A percentile compares a stretch with the other conserved stretches of the same genome.
Evolutionary conservation across 2,113 vertebrate species (phyloP).

Genomic region (Perca fluviatilis): DNA sequence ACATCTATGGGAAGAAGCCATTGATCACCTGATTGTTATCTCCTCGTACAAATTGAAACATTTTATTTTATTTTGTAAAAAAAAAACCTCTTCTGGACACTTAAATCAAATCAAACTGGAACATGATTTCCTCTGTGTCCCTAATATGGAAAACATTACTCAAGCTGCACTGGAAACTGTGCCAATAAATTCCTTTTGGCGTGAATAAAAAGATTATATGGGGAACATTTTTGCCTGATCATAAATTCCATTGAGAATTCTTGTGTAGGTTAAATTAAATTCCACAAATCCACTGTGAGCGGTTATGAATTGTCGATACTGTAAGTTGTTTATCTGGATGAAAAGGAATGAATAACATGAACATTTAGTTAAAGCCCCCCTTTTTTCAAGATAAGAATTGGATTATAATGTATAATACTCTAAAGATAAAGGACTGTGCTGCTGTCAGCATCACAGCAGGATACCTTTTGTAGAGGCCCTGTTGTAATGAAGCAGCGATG

Average conservation of each 20-base stretch:
- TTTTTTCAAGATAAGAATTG: slow-evolving; percentile 11
- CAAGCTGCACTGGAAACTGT: slow-evolving; percentile 16
- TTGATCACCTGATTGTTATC: slow-evolving; percentile 25
- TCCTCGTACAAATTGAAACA: background rate
- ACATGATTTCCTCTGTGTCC: background rate
- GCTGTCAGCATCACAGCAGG: slow-evolving; percentile 54
- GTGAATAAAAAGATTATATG: slow-evolving; percentile 28
- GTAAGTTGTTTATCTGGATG: slow-evolving; percentile 1
- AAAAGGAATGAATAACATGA: background rate
- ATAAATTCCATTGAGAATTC: slow-evolving; percentile 38
- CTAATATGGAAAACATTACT: slow-evolving; percentile 51
- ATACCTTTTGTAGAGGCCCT: slow-evolving; percentile 60
- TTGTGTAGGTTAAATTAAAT: slow-evolving; percentile 36
- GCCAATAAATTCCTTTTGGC: slow-evolving; percentile 43
- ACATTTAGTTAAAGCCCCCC: background rate
- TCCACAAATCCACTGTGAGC: slow-evolving; percentile 18
- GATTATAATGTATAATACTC: slow-evolving; percentile 42
- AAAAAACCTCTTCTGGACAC: slow-evolving; percentile 23
- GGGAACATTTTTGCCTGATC: slow-evolving; percentile 6
- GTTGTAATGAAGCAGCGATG: slow-evolving; percentile 45
- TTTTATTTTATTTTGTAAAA: slow-evolving; percentile 22
- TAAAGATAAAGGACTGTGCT: slow-evolving; percentile 55
- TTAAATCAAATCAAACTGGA: slow-evolving; percentile 46
- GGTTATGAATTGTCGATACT: slow-evolving; percentile 3
- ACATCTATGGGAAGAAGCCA: slow-evolving; percentile 3